Evolutionary conservation across 1,140 invertebrate species (phyloP), one percentile per base, ranked within the genome.

Genomic region (Drosophila auraria): DNA sequence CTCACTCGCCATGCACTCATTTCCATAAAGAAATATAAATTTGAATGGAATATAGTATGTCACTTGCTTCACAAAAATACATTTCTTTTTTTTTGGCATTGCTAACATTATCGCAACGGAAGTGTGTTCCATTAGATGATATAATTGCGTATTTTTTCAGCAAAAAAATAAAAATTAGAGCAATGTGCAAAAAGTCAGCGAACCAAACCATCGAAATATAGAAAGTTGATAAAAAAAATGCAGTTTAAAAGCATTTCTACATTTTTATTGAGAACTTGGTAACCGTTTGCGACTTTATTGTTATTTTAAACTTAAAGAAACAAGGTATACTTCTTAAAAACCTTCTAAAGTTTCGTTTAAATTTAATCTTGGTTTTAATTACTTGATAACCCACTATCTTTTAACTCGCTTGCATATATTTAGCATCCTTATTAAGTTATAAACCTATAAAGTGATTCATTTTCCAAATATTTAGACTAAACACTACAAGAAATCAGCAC

Each of bases 41-140:
- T 38, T 33, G 2, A 11, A 38, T 47, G 58, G 27, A 30, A 30
- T 49, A 12, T 36, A 9, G 14, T 33, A 33, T 33, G 30, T 25
- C 11, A 25, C 49, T 51, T 12, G 0, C 15, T 53, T 11, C 5
- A 20, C 33, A 54, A 11, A 54, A 11, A 11, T 4, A 14, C 12
- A n/a, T 38, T n/a, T 44, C 36, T 61, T 50, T 40, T 36, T 36
- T 60, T 60, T 63, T 11, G 50, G 23, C 44, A 47, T 38, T 40
- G 15, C 40, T 51, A 33, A 45, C 60, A 62, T 68, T 65, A 14
- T 51, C 17, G 14, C 11, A 69, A 30, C 78, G 78, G 66, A 81
- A 72, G 66, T 50, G 60, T 42, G 80, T 58, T 30, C 49, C 60
- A 77, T 81, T 82, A 77, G 57, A 57, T 42, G 3, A 47, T 49